These are phyloP conservation scores for Ptilodon capucinus DNA, from an alignment of 2,888 invertebrate species.

Conservation along the genomic window DNA sequence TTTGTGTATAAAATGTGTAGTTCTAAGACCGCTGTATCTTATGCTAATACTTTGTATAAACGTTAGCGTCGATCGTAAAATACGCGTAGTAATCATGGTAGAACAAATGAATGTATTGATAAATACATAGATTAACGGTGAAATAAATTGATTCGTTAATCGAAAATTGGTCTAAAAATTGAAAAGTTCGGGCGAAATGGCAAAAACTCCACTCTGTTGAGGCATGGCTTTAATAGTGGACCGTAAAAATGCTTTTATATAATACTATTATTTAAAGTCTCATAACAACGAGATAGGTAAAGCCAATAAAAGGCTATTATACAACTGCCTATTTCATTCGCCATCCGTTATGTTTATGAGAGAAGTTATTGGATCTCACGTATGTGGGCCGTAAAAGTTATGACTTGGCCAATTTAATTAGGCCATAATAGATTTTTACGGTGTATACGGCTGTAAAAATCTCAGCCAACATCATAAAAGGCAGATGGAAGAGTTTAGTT, in stretches of 20 bases:
- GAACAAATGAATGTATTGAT: too few species aligned
- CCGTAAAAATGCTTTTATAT: not conserved
- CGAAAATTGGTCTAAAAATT: too few species aligned
- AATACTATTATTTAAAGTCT: not conserved
- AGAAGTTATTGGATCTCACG: conserved; percentile 30
- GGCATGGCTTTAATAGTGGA: too few species aligned
- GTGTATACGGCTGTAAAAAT: conserved; percentile 12
- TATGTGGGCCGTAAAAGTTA: conserved; percentile 36
- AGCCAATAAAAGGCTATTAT: conserved; percentile 26
- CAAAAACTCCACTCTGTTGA: too few species aligned
- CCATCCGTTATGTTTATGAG: conserved; percentile 18
- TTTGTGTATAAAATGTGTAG: too few species aligned
- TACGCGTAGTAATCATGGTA: too few species aligned
- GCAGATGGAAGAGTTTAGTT: conserved; percentile 6
- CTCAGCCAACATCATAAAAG: conserved; percentile 16
- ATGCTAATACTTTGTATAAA: too few species aligned
- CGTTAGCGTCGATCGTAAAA: too few species aligned
- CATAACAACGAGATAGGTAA: not conserved
- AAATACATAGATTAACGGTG: too few species aligned
- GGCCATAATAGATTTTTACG: conserved; percentile 37
- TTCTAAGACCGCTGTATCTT: too few species aligned
- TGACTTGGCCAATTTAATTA: conserved; percentile 28
- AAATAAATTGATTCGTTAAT: too few species aligned
- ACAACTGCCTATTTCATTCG: conserved; percentile 35
- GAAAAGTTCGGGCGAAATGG: too few species aligned